Evolutionary conservation across 1,140 invertebrate genomes (phyloP).

Genomic region (Paraescarpia echinospica): DNA sequence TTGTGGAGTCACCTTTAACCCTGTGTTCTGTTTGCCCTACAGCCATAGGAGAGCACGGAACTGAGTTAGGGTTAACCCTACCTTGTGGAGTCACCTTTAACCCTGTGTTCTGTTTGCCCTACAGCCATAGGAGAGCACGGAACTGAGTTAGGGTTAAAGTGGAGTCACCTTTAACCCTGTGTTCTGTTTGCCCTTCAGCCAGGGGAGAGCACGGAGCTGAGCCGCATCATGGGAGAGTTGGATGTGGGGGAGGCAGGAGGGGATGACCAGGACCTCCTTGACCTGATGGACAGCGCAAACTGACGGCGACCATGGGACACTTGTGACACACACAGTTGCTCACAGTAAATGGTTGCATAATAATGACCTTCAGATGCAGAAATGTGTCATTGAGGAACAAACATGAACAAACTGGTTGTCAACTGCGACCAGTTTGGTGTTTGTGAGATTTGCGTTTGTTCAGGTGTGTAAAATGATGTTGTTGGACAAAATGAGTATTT

Average conservation of each 20-base stretch:
- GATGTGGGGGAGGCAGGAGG: constrained; percentile 36
- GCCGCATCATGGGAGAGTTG: constrained; percentile 51
- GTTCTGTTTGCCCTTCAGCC: constrained; percentile 32
- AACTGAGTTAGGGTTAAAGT: no score
- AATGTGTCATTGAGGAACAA: not conserved
- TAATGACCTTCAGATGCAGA: not conserved
- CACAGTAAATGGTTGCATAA: not conserved
- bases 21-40: constrained; percentile 15
- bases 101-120: constrained; percentile 6
- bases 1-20: no score
- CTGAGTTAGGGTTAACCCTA: no score
- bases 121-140: constrained; percentile 42
- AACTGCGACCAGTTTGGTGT: not conserved
- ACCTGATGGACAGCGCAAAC: constrained; percentile 51
- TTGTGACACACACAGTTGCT: not conserved
- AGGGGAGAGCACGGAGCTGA: constrained; percentile 44
- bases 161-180: not conserved
- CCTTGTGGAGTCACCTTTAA: no score
- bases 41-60: constrained; percentile 43
- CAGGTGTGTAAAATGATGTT: not conserved
- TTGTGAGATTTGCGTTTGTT: not conserved
- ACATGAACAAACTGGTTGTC: not conserved
- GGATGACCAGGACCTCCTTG: constrained; percentile 44
- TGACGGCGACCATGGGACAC: not conserved
- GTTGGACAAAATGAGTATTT: not conserved